Evolutionary conservation across 1,140 invertebrate genomes (phyloP), one percentile per base, ranked within the genome.

Genomic region (Penaeus chinensis): DNA sequence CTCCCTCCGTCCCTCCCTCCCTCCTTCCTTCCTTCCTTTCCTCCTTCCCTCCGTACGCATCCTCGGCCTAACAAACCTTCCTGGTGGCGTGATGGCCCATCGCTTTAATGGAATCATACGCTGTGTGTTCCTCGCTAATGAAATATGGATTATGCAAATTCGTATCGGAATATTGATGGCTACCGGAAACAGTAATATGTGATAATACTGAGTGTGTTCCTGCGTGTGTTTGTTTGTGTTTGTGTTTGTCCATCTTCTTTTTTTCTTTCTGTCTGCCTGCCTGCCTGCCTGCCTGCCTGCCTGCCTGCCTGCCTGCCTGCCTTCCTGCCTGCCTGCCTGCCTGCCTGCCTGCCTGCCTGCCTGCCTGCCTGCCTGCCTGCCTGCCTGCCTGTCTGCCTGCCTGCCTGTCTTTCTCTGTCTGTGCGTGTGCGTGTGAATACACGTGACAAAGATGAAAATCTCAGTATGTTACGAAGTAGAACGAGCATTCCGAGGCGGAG

Each of bases 71-170:
- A 54, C 54, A 54, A 54, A 54, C 54, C 54, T 54, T 54, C 54
- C 54, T 54, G 54, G 54, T 16, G 54, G 54, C 54, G 54, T 54
- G 54, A 54, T 54, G 54, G 54, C 54, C 54, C 54, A 54, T 54
- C 54, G 54, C 54, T 54, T 54, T 85, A 85, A 85, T 85, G 76
- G 84, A 85, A 85, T 85, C 84, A 85, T 79, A 85, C 84, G 76
- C 61, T 65, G 84, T 74, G 84, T 78, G 84, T 85, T 85, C 79
- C 84, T 78, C 84, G 65, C 76, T 85, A 85, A 85, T 85, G 84
- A 85, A 85, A 85, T 85, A 85, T 85, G 84, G 84, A 85, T 85
- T 85, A 85, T 85, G 84, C 74, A 85, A 85, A 85, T 85, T 85
- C 77, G 84, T 77, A 85, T 85, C 22, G 84, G 84, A 85, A 66